A percentile compares a stretch with the other conserved stretches of the same genome.
phyloP scores from a whole-genome alignment of 1,140 invertebrate genomes.

The Procambarus virginalis region DNA sequence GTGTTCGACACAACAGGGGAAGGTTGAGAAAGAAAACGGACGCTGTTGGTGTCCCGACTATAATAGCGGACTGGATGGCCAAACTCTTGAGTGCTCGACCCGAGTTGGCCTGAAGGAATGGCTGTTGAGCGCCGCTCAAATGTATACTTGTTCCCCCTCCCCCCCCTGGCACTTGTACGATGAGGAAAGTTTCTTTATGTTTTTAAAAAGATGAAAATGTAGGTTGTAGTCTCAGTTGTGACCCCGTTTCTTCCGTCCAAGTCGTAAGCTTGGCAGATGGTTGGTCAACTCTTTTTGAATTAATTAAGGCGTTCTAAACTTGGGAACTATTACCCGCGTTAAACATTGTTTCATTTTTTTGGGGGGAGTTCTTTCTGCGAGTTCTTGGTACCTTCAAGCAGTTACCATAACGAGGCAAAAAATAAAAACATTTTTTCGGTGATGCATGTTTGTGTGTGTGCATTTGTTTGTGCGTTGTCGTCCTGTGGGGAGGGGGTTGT shows the following conservation, averaged over 20 bases:
- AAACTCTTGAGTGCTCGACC: not conserved
- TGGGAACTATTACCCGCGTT: not conserved
- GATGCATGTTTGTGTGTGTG: too few relatives aligned
- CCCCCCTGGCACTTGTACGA: not conserved
- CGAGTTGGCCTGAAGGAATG: not conserved
- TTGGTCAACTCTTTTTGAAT: not conserved
- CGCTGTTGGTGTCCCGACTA: not conserved
- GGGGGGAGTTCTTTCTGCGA: not conserved
- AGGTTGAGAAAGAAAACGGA: not conserved
- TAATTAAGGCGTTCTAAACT: not conserved
- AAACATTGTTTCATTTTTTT: not conserved
- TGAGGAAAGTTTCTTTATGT: not conserved
- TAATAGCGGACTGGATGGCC: not conserved
- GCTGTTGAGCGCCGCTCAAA: not conserved
- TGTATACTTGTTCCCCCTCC: not conserved
- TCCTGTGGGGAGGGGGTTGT: not conserved
- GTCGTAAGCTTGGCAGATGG: constrained; percentile 1
- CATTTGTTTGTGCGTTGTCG: too few relatives aligned
- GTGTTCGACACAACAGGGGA: not conserved
- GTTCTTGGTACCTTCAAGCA: not conserved
- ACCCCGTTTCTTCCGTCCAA: not conserved
- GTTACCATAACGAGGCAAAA: not conserved
- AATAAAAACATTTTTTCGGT: too few relatives aligned
- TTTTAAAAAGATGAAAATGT: not conserved
- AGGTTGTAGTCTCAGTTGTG: not conserved